Conservation (phyloP, 2,113 vertebrate species). For the Platichthys stellatus region DNA sequence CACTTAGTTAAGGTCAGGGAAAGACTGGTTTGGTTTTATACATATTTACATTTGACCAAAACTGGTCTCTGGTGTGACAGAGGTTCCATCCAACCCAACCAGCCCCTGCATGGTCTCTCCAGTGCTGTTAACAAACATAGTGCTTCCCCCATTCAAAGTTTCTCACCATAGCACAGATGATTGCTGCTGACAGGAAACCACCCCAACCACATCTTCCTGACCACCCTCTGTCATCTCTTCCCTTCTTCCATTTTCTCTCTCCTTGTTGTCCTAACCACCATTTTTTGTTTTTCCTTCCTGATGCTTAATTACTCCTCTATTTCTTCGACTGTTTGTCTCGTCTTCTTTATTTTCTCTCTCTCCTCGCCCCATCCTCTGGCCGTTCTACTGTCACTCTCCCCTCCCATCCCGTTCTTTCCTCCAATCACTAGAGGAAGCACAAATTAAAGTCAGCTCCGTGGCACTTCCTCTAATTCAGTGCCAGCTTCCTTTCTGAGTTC, state of each 20-base stretch:
- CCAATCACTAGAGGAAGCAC: slow-evolving; percentile 53
- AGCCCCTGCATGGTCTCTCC: no score
- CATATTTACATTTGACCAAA: no score
- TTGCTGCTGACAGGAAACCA: slow-evolving; percentile 58
- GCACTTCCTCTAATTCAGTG: slow-evolving; percentile 79
- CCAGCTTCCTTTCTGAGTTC: slow-evolving; percentile 73
- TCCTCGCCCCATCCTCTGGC: no score
- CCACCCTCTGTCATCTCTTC: slow-evolving; percentile 41
- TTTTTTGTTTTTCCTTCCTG: neutral
- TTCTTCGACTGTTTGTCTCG: neutral
- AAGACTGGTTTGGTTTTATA: no score
- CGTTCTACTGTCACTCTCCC: neutral
- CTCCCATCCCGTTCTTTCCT: slow-evolving; percentile 14
- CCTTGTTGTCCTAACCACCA: slow-evolving; percentile 1
- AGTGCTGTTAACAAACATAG: no score
- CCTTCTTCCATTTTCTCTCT: slow-evolving; percentile 16
- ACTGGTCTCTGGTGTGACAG: no score
- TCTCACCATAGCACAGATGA: slow-evolving; percentile 63
- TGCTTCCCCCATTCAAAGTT: neutral
- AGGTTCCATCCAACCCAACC: no score
- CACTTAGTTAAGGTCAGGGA: no score
- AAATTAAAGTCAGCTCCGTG: slow-evolving; percentile 59
- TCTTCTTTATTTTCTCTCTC: neutral
- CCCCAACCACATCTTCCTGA: slow-evolving; percentile 47
- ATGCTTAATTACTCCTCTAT: neutral